A percentile compares a stretch with the other conserved stretches of the same genome.
These are phyloP conservation scores for Sebastes trivittatus DNA, from an alignment of 2,797 vertebrate species.

Conservation along the genomic window DNA sequence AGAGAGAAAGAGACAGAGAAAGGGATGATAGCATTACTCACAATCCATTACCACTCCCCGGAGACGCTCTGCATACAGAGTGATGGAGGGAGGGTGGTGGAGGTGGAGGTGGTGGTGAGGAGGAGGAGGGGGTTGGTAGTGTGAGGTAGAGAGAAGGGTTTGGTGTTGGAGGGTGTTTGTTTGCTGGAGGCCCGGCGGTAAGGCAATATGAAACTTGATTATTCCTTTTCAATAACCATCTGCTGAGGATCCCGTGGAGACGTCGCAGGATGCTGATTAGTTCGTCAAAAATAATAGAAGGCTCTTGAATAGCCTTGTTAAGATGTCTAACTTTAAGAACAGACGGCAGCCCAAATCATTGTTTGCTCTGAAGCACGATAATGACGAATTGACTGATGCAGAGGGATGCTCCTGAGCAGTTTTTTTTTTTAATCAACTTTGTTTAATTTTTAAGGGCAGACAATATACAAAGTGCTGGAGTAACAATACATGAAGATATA, in stretches of 20 bases:
- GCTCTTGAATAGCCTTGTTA: constrained; percentile 60
- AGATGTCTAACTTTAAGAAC: constrained; percentile 58
- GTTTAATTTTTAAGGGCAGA: constrained; percentile 68
- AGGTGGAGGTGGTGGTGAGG: background rate
- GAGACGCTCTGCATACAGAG: constrained; percentile 63
- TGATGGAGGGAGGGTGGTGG: constrained; percentile 29
- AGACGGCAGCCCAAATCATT: constrained; percentile 32
- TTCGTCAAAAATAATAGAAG: constrained; percentile 53
- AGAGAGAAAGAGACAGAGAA: constrained; percentile 30
- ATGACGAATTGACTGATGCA: constrained; percentile 49
- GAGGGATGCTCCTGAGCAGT: constrained; percentile 25
- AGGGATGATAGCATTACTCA: constrained; percentile 80
- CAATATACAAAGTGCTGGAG: constrained; percentile 74
- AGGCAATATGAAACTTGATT: constrained; percentile 72
- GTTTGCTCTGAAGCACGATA: constrained; percentile 25
- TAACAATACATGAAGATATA: constrained; percentile 61
- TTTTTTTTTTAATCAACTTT: constrained; percentile 48
- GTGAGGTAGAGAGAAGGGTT: constrained; percentile 11
- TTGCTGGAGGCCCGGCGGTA: constrained; percentile 43
- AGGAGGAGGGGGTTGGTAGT: background rate
- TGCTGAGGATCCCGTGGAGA: constrained; percentile 50
- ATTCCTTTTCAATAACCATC: constrained; percentile 71
- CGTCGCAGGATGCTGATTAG: constrained; percentile 56
- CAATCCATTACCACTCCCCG: constrained; percentile 81
- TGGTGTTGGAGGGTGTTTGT: constrained; percentile 51